phyloP scores from a whole-genome alignment of 2,113 vertebrate genomes.

The Uria lomvia region DNA sequence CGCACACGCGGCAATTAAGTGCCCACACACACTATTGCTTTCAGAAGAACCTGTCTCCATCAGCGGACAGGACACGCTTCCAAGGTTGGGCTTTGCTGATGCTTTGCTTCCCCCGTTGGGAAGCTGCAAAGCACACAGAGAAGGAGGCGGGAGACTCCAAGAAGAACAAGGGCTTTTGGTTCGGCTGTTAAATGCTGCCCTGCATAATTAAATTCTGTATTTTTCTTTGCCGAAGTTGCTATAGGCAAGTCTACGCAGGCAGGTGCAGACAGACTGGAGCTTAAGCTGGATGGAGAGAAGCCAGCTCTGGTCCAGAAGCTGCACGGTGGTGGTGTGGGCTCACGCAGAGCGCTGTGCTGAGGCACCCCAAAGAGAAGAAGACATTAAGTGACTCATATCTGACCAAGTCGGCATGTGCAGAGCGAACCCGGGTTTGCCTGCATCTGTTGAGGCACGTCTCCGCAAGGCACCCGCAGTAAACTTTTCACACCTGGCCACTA shows the following conservation, averaged over 20 bases:
- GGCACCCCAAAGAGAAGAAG: background rate
- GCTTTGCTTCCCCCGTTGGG: background rate
- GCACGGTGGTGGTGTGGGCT: background rate
- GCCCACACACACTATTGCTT: accelerated
- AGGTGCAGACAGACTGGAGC: background rate
- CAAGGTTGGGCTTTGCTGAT: background rate
- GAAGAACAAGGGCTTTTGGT: background rate
- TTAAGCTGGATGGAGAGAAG: background rate
- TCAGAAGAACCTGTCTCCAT: background rate
- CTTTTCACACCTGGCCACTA: background rate
- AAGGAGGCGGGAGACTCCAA: background rate
- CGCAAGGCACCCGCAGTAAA: background rate
- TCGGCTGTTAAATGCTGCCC: background rate
- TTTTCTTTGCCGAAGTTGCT: background rate
- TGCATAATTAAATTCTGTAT: accelerated
- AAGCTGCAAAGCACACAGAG: background rate
- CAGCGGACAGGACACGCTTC: accelerated
- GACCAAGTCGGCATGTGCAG: background rate
- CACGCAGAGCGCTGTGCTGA: background rate
- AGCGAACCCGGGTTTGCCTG: background rate
- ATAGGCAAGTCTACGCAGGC: background rate
- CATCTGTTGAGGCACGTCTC: accelerated
- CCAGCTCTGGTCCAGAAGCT: background rate
- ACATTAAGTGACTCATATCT: background rate
- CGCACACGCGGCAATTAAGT: no score